Base-by-base conservation (phyloP, 2,113 vertebrate species). In the Arizona elegans region DNA sequence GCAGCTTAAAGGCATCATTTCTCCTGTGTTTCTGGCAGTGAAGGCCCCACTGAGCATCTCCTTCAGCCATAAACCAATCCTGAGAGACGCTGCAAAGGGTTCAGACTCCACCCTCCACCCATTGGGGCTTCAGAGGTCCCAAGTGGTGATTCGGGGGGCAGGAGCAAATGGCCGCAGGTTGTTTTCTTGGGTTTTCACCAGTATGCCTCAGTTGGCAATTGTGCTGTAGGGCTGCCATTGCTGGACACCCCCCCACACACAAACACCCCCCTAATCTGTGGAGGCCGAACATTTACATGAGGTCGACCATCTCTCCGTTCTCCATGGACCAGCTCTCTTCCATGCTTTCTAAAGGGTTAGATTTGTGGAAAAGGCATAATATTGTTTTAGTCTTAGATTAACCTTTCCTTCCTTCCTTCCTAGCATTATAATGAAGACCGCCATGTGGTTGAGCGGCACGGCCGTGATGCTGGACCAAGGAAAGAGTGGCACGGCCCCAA, bases 401-500 rank as follows among this genome's bases (percentile, higher is more conserved):
- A 19, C 70, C 23, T 29, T 8, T 50, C 50, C 8, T 8, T 0
- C 53, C 24, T 38, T 5, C 50, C 85, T 50, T 47, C 2, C 7
- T 29, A 99, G 98, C 97, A 98, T 87, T 99, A 99, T 87, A 97
- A 97, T 0, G 98, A 99, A 5, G 98, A 99, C 17, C 98, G 99
- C 29, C 99, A 99, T 1, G 98, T 99, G 0, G 98, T 99, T 53
- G 99, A 99, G 93, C 98, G 99, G 53, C 99, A 99, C 1, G 97
- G 98, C 92, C 97, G 99, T 56, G 99, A 99, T 81, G 86, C 98
- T 93, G 99, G 98, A 93, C 98, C 98, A 96, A 98, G 99, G 94
- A 99, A 99, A 97, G 99, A 99, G 15, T 99, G 99, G 99, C 99
- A 99, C 0, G 97, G 98, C 1, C 98, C 98, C 0, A 96, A 98